Evolutionary conservation across 2,888 invertebrate genomes (phyloP), one percentile per base, ranked within the genome.

Genomic region (Rapana venosa): DNA sequence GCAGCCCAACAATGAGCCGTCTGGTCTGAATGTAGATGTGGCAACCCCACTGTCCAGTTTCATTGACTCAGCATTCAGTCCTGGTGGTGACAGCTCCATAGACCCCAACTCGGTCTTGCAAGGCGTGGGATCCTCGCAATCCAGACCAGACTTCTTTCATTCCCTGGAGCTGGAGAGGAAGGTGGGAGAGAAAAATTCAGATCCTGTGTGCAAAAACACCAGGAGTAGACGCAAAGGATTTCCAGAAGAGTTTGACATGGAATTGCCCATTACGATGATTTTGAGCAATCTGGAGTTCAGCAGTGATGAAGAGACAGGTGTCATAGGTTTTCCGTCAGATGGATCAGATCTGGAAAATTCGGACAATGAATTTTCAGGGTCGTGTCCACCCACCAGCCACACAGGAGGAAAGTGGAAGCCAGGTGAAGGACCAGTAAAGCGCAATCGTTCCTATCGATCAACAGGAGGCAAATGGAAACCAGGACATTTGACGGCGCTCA

Each of bases 381-480:
- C 92, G 13, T 77, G 92, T 36, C 95, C 95, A 20, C 95, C 95
- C 22, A 91, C 91, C 30, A 90, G 92, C 61, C 94, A 96, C 88
- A 95, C 95, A 15, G 95, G 95, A 95, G 98, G 98, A 0, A 98
- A 98, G 96, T 98, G 98, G 98, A 97, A 98, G 88, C 94, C 96
- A 91, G 94, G 95, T 89, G 90, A 93, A 91, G 92, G 93, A 74
- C 93, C 95, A 91, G 83, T 89, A 11, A 81, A 90, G 58, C 77
- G 32, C 26, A 97, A 97, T 93, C 89, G 90, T 15, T 92, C 92
- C 8, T 83, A 90, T n/a, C 77, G 88, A 36, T 89, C 91, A 6
- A 89, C 91, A 58, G 90, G 92, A 11, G 92, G 92, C 32, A 93
- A 93, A 70, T 92, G 91, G 89, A 92, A 91, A 84, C 91, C 91